Base-by-base conservation (phyloP, 2,797 vertebrate genomes). In the Bradypodion ventrale region DNA sequence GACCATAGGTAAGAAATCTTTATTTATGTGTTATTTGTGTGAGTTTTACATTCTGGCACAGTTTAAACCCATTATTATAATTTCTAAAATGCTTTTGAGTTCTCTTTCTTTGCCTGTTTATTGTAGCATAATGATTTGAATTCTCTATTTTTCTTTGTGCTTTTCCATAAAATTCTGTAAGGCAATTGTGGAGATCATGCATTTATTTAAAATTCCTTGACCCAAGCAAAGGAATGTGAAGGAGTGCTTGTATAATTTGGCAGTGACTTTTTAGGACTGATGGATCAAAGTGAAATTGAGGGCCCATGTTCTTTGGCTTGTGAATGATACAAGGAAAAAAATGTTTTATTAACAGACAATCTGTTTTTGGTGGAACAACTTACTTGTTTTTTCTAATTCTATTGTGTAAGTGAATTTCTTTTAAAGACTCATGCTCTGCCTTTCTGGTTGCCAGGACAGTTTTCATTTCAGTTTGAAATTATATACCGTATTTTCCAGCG, bases 271-370 rank as follows among this genome's bases (percentile, higher is more conserved):
- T 80, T 56, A n/a, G 59, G 52, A 79, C 15, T 65, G 63, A 75
- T 75, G 49, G 37, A 80, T 66, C 37, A 68, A 75, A 79, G 21
- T 79, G 56, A 84, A 73, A 74, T 65, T 63, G 60, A 63, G 19
- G n/a, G 27, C 25, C 72, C 75, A 23, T 85, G 37, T 80, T 81
- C n/a, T 75, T 76, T 85, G 62, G 62, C 62, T n/a, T 75, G 9
- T 68, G 65, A 42, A 6, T 42, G 72, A 56, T 68, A 46, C 23
- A 81, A 78, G 29, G 66, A 69, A 44, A 77, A 44, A 13, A 70
- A 27, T 59, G 40, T 46, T 44, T 23, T 79, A 44, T 79, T 52
- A 29, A 9, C n/a, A 37, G 69, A 44, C 12, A 35, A 32, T 44
- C 10, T 85, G 29, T 35, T 42, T 80, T 75, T 60, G 7, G 40